Percentiles rank a stretch among this genome's conserved stretches.
Evolutionary conservation across 2,888 invertebrate genomes (phyloP).

Genomic region (Eupithecia dodoneata): DNA sequence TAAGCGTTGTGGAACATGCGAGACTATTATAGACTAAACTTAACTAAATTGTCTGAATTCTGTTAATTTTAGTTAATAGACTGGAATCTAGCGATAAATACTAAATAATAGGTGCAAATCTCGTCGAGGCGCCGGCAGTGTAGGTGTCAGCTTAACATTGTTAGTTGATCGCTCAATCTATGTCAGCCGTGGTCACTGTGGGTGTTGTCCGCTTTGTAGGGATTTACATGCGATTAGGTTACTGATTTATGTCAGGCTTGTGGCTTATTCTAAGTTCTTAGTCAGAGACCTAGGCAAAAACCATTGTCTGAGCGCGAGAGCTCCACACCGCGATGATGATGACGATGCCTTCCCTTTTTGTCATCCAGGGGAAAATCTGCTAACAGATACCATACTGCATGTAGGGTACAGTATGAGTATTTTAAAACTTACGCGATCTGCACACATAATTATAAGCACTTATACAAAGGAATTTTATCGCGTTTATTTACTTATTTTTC

Average conservation of each 20-base stretch:
- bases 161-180: constrained; percentile 28
- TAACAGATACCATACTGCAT: too few species aligned
- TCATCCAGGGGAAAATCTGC: too few species aligned
- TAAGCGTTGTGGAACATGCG: too few species aligned
- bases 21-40: too few species aligned
- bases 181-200: constrained; percentile 10
- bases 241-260: background rate
- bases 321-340: background rate
- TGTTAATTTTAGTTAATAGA: background rate
- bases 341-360: background rate
- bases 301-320: background rate
- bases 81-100: background rate
- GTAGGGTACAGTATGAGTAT: too few species aligned
- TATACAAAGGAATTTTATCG: too few species aligned
- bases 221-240: constrained; percentile 6
- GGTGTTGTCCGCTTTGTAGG: constrained; percentile 3
- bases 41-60: too few species aligned
- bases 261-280: background rate
- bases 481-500: too few species aligned
- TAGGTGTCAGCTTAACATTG: constrained; percentile 24
- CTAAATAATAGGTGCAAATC: constrained; percentile 1
- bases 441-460: too few species aligned
- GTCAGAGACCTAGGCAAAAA: background rate
- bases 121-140: background rate
- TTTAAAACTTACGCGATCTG: too few species aligned